A percentile compares a stretch with the other conserved stretches of the same genome.
phyloP scores from a whole-genome alignment of 2,113 vertebrate species.

The Noturus placidus region DNA sequence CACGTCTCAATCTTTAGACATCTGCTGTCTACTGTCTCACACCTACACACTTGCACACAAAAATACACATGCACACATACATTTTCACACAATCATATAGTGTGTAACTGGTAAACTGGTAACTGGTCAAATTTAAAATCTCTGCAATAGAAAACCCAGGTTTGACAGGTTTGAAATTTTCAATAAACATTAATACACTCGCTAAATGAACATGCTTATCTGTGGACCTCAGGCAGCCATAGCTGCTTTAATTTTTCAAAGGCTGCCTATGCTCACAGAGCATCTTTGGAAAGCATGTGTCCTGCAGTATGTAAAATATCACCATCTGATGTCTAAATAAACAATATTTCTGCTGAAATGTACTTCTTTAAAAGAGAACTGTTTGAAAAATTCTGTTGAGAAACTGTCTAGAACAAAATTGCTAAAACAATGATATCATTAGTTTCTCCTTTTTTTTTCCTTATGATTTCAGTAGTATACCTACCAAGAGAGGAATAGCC shows the following conservation, averaged over 20 bases:
- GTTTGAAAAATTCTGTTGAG: conserved; percentile 8
- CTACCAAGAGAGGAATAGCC: conserved; percentile 42
- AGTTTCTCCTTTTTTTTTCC: background rate
- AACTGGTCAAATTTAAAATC: background rate
- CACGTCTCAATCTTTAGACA: conserved; percentile 23
- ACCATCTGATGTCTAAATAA: conserved; percentile 4
- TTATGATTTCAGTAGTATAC: conserved; percentile 49
- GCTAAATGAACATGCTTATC: background rate
- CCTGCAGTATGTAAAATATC: background rate
- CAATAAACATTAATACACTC: background rate
- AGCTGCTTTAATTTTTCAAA: background rate
- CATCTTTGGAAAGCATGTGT: background rate
- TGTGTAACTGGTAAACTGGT: background rate
- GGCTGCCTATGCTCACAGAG: background rate
- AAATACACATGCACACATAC: conserved; percentile 16
- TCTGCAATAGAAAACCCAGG: background rate
- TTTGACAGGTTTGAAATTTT: background rate
- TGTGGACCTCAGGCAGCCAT: background rate
- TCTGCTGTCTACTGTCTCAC: conserved; percentile 21
- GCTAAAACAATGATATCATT: conserved; percentile 26
- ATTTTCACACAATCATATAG: conserved; percentile 34
- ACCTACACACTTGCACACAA: conserved; percentile 21
- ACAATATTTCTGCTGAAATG: conserved; percentile 1
- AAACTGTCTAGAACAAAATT: conserved; percentile 48
- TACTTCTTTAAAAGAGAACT: background rate